Evolutionary conservation across 2,113 vertebrate species (phyloP), one percentile per base, ranked within the genome.

Genomic region (Elaphurus davidianus): DNA sequence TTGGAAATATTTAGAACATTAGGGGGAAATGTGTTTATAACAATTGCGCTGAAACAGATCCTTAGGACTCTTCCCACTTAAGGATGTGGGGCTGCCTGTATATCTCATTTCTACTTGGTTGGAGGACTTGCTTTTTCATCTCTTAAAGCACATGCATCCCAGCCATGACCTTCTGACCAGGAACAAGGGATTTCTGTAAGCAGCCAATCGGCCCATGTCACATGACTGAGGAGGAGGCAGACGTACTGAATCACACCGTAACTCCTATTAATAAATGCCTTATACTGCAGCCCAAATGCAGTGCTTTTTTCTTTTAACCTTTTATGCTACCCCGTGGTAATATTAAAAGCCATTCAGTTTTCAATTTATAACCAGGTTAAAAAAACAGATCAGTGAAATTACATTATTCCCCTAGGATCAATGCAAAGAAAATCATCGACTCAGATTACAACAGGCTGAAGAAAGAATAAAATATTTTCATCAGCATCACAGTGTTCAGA

Each of bases 401-500:
- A 4, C 98, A 28, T 84, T 98, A 28, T 98, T 97, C 88, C 99
- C 98, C 79, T 95, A 99, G 99, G 99, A 99, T 90, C 99, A 99
- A 0, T 99, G 99, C 98, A 98, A 99, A 95, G 99, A 99, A 9
- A 99, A 98, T 55, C 98, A 99, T 10, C 99, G 97, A 74, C 98
- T 99, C 98, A 99, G 99, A 91, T 90, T 99, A 55, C 98, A 98
- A 0, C 97, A 98, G 87, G 99, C 98, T 28, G 96, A 99, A 74
- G 99, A 99, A 94, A 99, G 96, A 83, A 96, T 98, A 3, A 94
- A 96, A 5, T 97, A 98, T 62, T 99, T 99, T 96, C 98, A 93
- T 88, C 99, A 99, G 96, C 99, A 99, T 96, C 99, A 99, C 60
- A 98, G 98, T 13, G 97, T 99, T 92, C 99, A 99, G 93, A 99